Percentiles rank a stretch among this genome's conserved stretches.
phyloP scores from a whole-genome alignment of 2,797 vertebrate species.

The Dipus sagitta region DNA sequence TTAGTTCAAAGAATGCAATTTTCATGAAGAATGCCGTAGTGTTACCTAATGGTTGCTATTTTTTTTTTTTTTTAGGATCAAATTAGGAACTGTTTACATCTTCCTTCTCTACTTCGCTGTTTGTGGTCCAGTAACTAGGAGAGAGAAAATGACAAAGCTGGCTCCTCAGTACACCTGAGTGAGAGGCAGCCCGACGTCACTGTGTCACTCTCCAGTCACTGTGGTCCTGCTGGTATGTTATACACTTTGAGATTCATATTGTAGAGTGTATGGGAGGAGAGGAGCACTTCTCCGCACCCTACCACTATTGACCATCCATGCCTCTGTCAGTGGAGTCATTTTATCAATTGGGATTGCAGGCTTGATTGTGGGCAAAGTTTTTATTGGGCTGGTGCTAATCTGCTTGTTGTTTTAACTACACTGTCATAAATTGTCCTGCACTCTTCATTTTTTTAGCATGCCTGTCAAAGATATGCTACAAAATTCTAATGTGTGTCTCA shows the following conservation, averaged over 20 bases:
- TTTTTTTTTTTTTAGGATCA: background rate
- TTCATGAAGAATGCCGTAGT: background rate
- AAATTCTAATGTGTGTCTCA: background rate
- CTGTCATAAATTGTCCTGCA: too few species aligned
- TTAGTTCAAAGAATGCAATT: background rate
- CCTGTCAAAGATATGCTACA: too few species aligned
- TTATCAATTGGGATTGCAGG: background rate
- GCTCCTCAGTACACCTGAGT: background rate
- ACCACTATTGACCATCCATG: too few species aligned
- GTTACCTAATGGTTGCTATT: background rate
- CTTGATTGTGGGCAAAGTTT: background rate
- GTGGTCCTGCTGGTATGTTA: background rate
- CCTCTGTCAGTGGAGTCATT: background rate
- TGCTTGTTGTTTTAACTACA: too few species aligned
- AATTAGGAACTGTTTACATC: background rate
- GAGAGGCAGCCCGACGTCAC: background rate
- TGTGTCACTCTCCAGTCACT: background rate
- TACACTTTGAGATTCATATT: too few species aligned
- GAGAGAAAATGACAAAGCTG: background rate
- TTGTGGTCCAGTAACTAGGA: background rate
- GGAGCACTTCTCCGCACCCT: background rate
- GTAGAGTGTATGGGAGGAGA: background rate
- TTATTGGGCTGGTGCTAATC: background rate
- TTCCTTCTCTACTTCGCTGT: background rate
- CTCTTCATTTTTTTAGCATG: too few species aligned